Evolutionary conservation across 2,113 vertebrate species (phyloP).

Genomic region (Rhinolophus ferrumequinum): DNA sequence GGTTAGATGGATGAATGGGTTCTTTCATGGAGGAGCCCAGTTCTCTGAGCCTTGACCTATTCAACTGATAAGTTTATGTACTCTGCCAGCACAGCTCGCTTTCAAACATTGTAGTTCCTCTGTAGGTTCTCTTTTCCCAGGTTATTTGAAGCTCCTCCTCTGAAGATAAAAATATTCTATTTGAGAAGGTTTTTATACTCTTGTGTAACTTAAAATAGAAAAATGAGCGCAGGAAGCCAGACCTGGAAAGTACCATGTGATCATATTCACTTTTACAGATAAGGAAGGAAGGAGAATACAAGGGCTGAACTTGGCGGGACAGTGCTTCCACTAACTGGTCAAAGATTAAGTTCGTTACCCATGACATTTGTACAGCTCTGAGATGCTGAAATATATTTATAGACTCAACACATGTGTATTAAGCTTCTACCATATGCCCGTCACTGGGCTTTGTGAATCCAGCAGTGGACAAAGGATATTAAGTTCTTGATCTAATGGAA

Average conservation of each 20-base stretch:
- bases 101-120: not conserved
- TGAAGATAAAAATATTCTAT: slow-evolving; percentile 26
- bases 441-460: not conserved
- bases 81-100: not conserved
- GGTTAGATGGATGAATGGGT: not conserved
- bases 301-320: not conserved
- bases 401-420: not conserved
- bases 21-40: not conserved
- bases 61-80: not conserved
- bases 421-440: not conserved
- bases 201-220: slow-evolving; percentile 7
- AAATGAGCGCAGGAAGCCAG: not conserved
- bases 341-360: not conserved
- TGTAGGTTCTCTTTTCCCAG: not conserved
- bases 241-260: not conserved
- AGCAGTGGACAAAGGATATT: not conserved
- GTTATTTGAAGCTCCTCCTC: not conserved
- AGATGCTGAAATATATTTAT: not conserved
- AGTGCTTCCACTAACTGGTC: not conserved
- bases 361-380: not conserved
- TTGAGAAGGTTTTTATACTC: not conserved
- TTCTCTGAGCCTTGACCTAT: not conserved
- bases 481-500: not conserved
- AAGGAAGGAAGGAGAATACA: not conserved
- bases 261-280: not conserved